Percentiles rank a stretch among this genome's conserved stretches.
phyloP scores from a whole-genome alignment of 2,113 vertebrate genomes.

The Rhodinocichla rosea region DNA sequence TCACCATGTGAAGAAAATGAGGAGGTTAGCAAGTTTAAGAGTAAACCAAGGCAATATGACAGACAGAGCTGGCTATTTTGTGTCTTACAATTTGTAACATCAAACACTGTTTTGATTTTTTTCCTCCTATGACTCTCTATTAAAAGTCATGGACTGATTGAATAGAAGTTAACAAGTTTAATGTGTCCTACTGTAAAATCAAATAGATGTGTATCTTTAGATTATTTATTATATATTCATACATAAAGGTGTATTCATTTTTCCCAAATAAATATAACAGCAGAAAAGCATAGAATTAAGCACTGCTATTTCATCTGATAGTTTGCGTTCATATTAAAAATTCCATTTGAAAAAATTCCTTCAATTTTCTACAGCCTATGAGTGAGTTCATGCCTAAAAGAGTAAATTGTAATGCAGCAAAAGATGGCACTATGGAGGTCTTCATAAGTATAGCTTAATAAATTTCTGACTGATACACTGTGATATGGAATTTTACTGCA shows the following conservation, averaged over 20 bases:
- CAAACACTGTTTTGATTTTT: background rate
- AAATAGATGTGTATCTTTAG: background rate
- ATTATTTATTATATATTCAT: background rate
- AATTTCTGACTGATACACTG: background rate
- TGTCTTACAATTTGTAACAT: background rate
- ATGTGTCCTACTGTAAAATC: background rate
- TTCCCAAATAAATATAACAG: background rate
- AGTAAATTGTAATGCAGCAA: background rate
- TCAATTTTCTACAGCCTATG: background rate
- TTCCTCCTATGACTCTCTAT: background rate
- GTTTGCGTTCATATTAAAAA: background rate
- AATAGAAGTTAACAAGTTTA: background rate
- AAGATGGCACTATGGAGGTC: background rate
- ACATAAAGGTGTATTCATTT: background rate
- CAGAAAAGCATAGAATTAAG: background rate
- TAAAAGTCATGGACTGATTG: background rate
- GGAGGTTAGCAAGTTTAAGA: background rate
- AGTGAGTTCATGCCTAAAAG: background rate
- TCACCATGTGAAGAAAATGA: background rate
- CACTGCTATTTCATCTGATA: background rate
- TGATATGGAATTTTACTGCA: background rate
- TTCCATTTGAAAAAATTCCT: background rate
- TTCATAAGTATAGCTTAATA: background rate
- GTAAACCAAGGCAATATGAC: background rate
- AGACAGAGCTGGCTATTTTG: background rate